These are phyloP conservation scores for Mesocentrotus franciscanus DNA, from an alignment of 53 echinoderm and acorn worm genomes.

Conservation along the genomic window DNA sequence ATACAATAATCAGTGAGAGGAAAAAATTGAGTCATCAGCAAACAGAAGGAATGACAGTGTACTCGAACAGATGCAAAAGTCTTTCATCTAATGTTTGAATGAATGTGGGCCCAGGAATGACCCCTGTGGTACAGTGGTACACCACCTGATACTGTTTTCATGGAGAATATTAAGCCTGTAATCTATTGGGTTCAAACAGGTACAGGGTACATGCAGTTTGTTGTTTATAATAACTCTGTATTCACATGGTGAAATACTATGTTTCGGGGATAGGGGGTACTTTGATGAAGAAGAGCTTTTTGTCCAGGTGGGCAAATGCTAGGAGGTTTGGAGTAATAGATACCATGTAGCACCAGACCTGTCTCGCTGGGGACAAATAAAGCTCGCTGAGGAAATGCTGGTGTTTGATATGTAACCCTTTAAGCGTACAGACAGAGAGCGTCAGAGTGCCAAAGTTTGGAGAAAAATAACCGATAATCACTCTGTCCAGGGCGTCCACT, in stretches of 20 bases:
- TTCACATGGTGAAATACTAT: neutral
- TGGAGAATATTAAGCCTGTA: too few species aligned
- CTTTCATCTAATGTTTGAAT: too few species aligned
- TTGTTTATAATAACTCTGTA: too few species aligned
- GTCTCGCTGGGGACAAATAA: neutral
- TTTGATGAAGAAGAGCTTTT: constrained; percentile 43
- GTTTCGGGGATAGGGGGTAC: neutral
- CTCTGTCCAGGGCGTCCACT: constrained; percentile 31
- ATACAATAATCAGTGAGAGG: too few species aligned
- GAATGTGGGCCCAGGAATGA: too few species aligned
- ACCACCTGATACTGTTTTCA: too few species aligned
- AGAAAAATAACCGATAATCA: constrained; percentile 23
- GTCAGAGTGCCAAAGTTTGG: constrained; percentile 16
- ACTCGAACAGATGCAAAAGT: too few species aligned
- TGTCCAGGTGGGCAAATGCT: constrained; percentile 24
- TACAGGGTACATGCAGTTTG: too few species aligned
- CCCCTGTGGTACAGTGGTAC: too few species aligned
- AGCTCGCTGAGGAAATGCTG: constrained; percentile 18
- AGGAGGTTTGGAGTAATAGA: constrained; percentile 29
- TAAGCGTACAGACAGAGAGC: constrained; percentile 31
- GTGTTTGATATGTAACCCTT: neutral
- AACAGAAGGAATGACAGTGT: too few species aligned
- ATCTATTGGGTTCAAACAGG: too few species aligned
- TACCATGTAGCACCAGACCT: constrained; percentile 30
- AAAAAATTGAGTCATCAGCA: too few species aligned